Evolutionary conservation across 2,113 vertebrate species (phyloP).

Genomic region (Nycticryphes semicollaris): DNA sequence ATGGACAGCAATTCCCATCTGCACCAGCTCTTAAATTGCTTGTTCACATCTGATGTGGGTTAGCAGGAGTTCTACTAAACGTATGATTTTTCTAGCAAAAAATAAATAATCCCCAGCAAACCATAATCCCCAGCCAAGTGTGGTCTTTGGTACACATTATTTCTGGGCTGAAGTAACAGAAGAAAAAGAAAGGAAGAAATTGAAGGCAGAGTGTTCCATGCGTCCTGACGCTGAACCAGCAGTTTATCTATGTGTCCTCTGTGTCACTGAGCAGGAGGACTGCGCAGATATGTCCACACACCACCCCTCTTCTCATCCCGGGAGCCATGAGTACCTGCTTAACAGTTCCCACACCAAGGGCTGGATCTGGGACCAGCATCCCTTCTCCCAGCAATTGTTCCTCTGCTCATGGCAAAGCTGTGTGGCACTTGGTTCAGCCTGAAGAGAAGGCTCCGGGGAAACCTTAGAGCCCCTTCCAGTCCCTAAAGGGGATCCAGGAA

Average conservation of each 20-base stretch:
- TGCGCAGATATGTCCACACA: fast-evolving
- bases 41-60: neutral
- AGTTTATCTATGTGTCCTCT: neutral
- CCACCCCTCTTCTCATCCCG: neutral
- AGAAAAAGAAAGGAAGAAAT: neutral
- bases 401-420: neutral
- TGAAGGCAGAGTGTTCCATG: neutral
- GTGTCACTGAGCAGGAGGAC: neutral
- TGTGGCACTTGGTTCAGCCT: neutral
- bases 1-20: neutral
- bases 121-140: neutral
- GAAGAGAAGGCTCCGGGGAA: no score
- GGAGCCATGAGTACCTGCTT: neutral
- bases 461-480: no score
- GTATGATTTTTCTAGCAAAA: neutral
- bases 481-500: no score
- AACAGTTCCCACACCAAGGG: neutral
- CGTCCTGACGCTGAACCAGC: neutral
- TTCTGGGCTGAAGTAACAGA: neutral
- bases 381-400: neutral
- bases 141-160: neutral
- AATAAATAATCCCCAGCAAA: neutral
- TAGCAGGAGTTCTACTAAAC: neutral
- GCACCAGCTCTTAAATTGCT: neutral
- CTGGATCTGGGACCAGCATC: neutral